Evolutionary conservation across 2,888 invertebrate genomes (phyloP).

Genomic region (Schrankia costaestrigalis): DNA sequence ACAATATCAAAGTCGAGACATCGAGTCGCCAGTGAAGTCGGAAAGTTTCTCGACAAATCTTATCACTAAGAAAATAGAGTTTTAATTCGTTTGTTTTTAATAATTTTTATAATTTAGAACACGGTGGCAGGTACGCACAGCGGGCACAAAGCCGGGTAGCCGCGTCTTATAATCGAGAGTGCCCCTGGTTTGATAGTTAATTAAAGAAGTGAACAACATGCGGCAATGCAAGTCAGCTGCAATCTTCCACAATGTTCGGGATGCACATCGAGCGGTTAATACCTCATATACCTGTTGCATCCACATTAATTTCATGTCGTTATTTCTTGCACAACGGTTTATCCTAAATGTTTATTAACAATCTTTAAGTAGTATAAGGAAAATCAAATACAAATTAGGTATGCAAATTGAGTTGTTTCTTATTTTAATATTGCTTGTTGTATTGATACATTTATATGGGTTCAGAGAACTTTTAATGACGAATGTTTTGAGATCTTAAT

Average conservation of each 20-base stretch:
- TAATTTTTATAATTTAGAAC: slow-evolving; percentile 35
- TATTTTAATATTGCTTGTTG: too few species aligned
- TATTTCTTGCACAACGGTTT: slow-evolving; percentile 16
- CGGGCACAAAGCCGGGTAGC: slow-evolving; percentile 72
- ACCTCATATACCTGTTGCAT: slow-evolving; percentile 16
- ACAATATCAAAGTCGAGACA: slow-evolving; percentile 70
- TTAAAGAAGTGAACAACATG: slow-evolving; percentile 76
- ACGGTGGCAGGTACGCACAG: slow-evolving; percentile 52
- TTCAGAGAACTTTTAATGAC: slow-evolving; percentile 14
- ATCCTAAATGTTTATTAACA: slow-evolving; percentile 18
- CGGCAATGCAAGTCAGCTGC: slow-evolving; percentile 73
- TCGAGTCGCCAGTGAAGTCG: slow-evolving; percentile 56
- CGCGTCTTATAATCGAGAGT: slow-evolving; percentile 72
- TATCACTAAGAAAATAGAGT: slow-evolving; percentile 41
- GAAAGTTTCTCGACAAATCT: slow-evolving; percentile 24
- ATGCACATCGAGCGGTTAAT: slow-evolving; percentile 40
- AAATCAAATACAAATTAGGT: slow-evolving; percentile 24
- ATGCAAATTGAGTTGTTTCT: slow-evolving; percentile 22
- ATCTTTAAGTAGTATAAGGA: slow-evolving; percentile 23
- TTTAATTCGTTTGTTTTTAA: slow-evolving; percentile 35
- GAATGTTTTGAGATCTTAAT: too few species aligned
- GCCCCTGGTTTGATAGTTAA: slow-evolving; percentile 76
- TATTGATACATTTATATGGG: slow-evolving; percentile 9
- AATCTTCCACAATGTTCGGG: slow-evolving; percentile 54
- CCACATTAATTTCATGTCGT: slow-evolving; percentile 12